A percentile compares a stretch with the other conserved stretches of the same genome.
These are phyloP conservation scores for Acromyrmex echinatior DNA, from an alignment of 1,140 invertebrate species.

Conservation along the genomic window DNA sequence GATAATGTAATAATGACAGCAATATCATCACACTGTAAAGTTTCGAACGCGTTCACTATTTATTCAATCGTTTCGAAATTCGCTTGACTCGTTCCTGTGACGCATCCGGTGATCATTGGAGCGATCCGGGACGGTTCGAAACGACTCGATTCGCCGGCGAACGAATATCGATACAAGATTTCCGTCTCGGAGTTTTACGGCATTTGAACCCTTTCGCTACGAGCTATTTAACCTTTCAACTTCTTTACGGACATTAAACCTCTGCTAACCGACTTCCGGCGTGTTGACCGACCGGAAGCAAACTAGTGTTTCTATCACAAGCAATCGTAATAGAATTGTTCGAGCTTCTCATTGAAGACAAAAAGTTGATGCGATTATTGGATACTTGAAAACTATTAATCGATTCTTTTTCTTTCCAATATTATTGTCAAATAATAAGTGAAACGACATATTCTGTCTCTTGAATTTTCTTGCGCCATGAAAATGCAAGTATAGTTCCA, in stretches of 20 bases:
- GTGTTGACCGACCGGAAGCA: constrained; percentile 47
- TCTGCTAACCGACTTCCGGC: constrained; percentile 58
- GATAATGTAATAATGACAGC: constrained; percentile 22
- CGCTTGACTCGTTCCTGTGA: constrained; percentile 7
- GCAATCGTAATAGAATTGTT: constrained; percentile 50
- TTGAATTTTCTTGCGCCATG: not conserved
- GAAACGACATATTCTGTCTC: not conserved
- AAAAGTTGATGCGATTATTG: constrained; percentile 30
- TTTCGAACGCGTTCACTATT: constrained; percentile 20
- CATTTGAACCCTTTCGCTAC: constrained; percentile 50
- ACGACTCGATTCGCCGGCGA: constrained; percentile 40
- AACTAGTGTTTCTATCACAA: constrained; percentile 46
- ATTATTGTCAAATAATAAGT: not conserved
- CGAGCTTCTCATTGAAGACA: constrained; percentile 7
- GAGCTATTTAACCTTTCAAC: constrained; percentile 63
- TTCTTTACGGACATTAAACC: constrained; percentile 59
- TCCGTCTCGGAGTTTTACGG: constrained; percentile 50
- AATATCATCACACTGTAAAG: not conserved
- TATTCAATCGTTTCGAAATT: constrained; percentile 45
- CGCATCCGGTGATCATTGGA: constrained; percentile 43
- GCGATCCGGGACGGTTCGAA: constrained; percentile 20
- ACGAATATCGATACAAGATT: constrained; percentile 59
- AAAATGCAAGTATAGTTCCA: not conserved
- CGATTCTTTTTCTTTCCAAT: constrained; percentile 18
- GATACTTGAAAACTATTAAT: constrained; percentile 9